A percentile compares a stretch with the other conserved stretches of the same genome.
phyloP scores from a whole-genome alignment of 2,797 vertebrate genomes.

The Gouania willdenowi region DNA sequence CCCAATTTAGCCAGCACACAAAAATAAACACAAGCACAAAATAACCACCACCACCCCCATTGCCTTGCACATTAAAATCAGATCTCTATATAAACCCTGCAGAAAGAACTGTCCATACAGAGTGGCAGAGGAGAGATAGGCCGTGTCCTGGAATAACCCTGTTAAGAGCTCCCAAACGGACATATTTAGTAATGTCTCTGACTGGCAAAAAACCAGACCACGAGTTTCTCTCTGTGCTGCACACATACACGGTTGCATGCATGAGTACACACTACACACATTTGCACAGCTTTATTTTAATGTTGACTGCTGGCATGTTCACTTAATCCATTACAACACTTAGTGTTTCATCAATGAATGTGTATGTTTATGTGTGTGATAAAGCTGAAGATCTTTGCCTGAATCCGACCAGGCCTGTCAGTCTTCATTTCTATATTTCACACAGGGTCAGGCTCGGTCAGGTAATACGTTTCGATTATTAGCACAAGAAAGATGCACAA shows the following conservation, averaged over 20 bases:
- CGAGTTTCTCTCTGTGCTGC: slow-evolving; percentile 34
- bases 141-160: slow-evolving; percentile 63
- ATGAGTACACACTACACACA: background rate
- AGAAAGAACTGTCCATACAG: slow-evolving; percentile 24
- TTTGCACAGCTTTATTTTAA: no score
- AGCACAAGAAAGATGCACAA: no score
- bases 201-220: slow-evolving; percentile 56
- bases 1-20: slow-evolving; percentile 44
- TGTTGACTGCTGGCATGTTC: no score
- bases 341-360: slow-evolving; percentile 17
- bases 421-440: no score
- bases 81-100: slow-evolving; percentile 49
- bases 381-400: no score
- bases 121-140: slow-evolving; percentile 27
- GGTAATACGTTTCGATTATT: no score
- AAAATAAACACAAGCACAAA: background rate
- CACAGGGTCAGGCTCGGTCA: no score
- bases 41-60: slow-evolving; percentile 36
- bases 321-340: slow-evolving; percentile 25
- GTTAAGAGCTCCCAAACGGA: slow-evolving; percentile 42
- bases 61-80: slow-evolving; percentile 46
- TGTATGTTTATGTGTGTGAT: slow-evolving; percentile 5
- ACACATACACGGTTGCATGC: background rate
- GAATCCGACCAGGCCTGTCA: no score
- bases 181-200: slow-evolving; percentile 61